These are phyloP conservation scores for Aplysina aerophoba DNA, from an alignment of 37 sponge, comb jelly and placozoan species.

Conservation along the genomic window DNA sequence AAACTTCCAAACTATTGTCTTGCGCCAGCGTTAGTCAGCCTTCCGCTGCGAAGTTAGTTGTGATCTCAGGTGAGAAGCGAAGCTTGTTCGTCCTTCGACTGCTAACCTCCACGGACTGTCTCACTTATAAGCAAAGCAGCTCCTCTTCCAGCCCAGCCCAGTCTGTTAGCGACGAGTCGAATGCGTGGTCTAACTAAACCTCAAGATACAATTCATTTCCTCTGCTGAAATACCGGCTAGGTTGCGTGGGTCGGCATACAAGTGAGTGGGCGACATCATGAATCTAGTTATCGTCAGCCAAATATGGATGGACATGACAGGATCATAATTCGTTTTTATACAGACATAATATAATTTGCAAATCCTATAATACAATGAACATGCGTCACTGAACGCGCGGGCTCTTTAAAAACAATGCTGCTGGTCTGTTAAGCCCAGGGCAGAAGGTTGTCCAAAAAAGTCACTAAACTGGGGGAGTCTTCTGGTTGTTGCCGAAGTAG, in stretches of 20 bases:
- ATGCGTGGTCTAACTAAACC: conserved; percentile 28
- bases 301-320: too few species aligned
- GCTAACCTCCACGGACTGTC: not conserved
- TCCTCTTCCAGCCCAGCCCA: not conserved
- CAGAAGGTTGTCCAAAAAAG: not conserved
- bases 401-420: too few species aligned
- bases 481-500: not conserved
- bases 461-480: not conserved
- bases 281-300: conserved; percentile 4
- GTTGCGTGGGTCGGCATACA: conserved; percentile 27
- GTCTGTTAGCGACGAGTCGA: conserved; percentile 1
- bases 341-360: too few species aligned
- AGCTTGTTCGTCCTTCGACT: conserved; percentile 5
- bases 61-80: too few species aligned
- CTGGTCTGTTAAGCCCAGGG: not conserved
- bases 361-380: too few species aligned
- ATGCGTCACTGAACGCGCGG: too few species aligned
- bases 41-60: not conserved
- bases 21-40: not conserved
- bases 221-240: not conserved
- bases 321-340: too few species aligned
- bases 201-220: conserved; percentile 10
- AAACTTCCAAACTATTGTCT: not conserved
- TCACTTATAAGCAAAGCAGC: not conserved
- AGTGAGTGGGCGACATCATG: conserved; percentile 17